Percentiles rank a stretch among this genome's conserved stretches.
These are phyloP conservation scores for Bathynomus jamesi DNA, from an alignment of 1,140 invertebrate species.

Conservation along the genomic window DNA sequence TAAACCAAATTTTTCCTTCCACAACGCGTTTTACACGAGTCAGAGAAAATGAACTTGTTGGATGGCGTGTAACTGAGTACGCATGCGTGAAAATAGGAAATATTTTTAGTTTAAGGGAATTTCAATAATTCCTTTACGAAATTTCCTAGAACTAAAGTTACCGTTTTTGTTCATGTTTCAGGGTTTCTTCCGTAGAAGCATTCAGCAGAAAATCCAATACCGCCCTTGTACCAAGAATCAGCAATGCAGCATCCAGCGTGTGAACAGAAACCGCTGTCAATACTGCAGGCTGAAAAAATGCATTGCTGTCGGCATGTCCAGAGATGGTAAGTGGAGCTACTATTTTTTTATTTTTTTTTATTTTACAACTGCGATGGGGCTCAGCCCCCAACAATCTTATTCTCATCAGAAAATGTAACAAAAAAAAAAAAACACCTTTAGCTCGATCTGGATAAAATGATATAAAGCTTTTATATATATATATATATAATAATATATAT, in stretches of 20 bases:
- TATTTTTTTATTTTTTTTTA: neutral
- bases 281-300: slow-evolving; percentile 96
- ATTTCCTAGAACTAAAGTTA: no score
- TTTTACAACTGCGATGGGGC: no score
- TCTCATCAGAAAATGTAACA: no score
- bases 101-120: neutral
- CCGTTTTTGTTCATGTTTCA: slow-evolving; percentile 39
- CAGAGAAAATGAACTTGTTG: no score
- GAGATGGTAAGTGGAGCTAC: slow-evolving; percentile 70
- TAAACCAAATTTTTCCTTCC: no score
- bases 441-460: no score
- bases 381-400: no score
- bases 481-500: no score
- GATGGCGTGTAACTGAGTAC: no score
- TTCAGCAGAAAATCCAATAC: slow-evolving; percentile 97
- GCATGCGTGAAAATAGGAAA: neutral
- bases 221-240: slow-evolving; percentile 95
- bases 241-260: slow-evolving; percentile 90
- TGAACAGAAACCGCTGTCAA: slow-evolving; percentile 94
- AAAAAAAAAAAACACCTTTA: no score
- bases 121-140: neutral
- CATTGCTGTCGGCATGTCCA: slow-evolving; percentile 95
- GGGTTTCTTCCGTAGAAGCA: slow-evolving; percentile 68
- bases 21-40: no score
- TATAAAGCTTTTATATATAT: no score